Evolutionary conservation across 2,797 vertebrate genomes (phyloP), one percentile per base, ranked within the genome.

Genomic region (Eupleurogrammus muticus): DNA sequence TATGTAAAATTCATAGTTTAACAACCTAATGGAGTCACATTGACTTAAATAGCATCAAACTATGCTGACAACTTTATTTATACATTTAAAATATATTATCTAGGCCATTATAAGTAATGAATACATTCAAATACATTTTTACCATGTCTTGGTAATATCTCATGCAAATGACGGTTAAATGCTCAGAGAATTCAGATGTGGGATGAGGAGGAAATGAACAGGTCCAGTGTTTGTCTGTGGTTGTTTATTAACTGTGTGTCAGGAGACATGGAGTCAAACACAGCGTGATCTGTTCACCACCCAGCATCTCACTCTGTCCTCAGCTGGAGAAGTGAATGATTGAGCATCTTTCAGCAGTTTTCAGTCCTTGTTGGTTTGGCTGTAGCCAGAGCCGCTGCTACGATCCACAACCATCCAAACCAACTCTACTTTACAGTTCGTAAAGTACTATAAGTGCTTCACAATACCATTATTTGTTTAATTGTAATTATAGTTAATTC

Each of bases 281-380:
- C 40, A 50, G 38, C 51, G 50, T 17, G 60, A 32, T 21, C 51
- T 46, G n/a, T 14, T 60, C 48, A 48, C 44, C 35, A 46, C 23
- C 20, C 13, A 44, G 17, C 44, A n/a, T 60, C 46, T 38, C 51
- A 65, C 47, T 42, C 23, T 20, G 17, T 8, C 12, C 9, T 56
- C 48, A 68, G 21, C 52, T 73, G 12, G 24, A 66, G 55, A 32
- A 36, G 48, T n/a, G 44, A 56, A 5, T 59, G 23, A 63, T 52
- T 62, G 55, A 42, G 38, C 54, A 56, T 64, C 54, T 20, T 16
- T 49, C 59, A 42, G 38, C 13, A 42, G 38, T 42, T 42, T 42
- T 16, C 19, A 10, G 54, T 14, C 34, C 10, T 50, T 61, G 34
- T 20, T 32, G 14, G 5, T 42, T 9, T 12, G 34, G 16, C 23